Evolutionary conservation across 1,140 invertebrate genomes (phyloP).

Genomic region (Telenomus remus): DNA sequence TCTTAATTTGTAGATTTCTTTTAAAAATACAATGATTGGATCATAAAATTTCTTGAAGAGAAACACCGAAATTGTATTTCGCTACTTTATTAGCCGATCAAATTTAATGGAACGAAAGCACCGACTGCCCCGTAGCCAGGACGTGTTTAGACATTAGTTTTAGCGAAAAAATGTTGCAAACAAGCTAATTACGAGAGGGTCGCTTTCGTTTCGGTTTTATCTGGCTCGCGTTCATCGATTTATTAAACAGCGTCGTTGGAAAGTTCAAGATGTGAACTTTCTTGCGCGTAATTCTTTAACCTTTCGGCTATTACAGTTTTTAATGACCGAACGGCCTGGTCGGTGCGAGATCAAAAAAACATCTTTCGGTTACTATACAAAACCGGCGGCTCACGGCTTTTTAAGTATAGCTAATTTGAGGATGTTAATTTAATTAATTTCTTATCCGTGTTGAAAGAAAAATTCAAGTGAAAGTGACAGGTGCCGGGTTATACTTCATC

Average conservation of each 20-base stretch:
- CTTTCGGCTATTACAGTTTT: conserved; percentile 36
- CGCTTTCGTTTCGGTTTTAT: conserved; percentile 31
- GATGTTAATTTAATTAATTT: not conserved
- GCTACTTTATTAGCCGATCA: conserved; percentile 41
- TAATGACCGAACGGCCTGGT: not conserved
- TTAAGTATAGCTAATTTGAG: conserved; percentile 4
- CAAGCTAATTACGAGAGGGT: conserved; percentile 4
- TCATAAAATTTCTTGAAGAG: conserved; percentile 20
- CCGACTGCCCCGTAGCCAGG: conserved; percentile 9
- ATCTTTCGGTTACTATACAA: conserved; percentile 2
- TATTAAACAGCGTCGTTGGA: conserved; percentile 44
- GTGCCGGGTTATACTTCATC: conserved; percentile 2
- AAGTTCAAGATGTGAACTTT: conserved; percentile 47
- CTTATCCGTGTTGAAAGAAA: not conserved
- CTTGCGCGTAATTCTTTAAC: conserved; percentile 32
- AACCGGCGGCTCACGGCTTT: not conserved
- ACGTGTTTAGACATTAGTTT: conserved; percentile 22
- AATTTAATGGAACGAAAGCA: conserved; percentile 26
- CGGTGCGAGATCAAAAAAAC: conserved; percentile 1
- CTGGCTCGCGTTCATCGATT: conserved; percentile 31
- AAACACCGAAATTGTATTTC: conserved; percentile 37
- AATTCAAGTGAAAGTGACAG: conserved; percentile 14
- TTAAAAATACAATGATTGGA: conserved; percentile 17
- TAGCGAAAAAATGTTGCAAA: conserved; percentile 21
- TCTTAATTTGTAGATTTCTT: too few species aligned